These are phyloP conservation scores for Aleadryas rufinucha DNA, from an alignment of 2,113 vertebrate species.

Conservation along the genomic window DNA sequence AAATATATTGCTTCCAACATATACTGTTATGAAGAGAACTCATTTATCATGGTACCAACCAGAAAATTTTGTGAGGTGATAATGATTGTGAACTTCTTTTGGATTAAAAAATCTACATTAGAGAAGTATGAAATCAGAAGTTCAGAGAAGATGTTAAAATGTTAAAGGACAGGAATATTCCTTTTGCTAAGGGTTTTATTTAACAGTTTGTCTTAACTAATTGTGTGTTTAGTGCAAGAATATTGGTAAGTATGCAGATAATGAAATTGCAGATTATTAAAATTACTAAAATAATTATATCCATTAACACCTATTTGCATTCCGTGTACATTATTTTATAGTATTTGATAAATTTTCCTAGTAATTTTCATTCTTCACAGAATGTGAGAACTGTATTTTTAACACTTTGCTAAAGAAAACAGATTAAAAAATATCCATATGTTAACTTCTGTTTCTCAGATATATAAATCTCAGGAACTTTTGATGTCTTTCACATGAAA, in stretches of 20 bases:
- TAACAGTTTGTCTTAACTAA: background rate
- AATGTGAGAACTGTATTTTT: background rate
- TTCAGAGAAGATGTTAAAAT: background rate
- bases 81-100: background rate
- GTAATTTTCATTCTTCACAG: background rate
- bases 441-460: background rate
- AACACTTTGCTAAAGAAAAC: background rate
- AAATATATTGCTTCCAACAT: background rate
- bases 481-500: background rate
- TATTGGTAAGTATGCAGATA: background rate
- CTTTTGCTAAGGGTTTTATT: background rate
- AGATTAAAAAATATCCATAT: background rate
- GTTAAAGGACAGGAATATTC: background rate
- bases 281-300: background rate
- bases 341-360: background rate
- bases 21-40: background rate
- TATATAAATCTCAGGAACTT: background rate
- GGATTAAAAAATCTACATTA: background rate
- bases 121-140: background rate
- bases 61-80: background rate
- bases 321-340: background rate
- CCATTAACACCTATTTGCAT: background rate
- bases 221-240: background rate
- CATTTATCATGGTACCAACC: background rate
- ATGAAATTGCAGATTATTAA: background rate